A percentile compares a stretch with the other conserved stretches of the same genome.
Conservation (phyloP, 2,888 invertebrate genomes). For the Bellardia pandia region DNA sequence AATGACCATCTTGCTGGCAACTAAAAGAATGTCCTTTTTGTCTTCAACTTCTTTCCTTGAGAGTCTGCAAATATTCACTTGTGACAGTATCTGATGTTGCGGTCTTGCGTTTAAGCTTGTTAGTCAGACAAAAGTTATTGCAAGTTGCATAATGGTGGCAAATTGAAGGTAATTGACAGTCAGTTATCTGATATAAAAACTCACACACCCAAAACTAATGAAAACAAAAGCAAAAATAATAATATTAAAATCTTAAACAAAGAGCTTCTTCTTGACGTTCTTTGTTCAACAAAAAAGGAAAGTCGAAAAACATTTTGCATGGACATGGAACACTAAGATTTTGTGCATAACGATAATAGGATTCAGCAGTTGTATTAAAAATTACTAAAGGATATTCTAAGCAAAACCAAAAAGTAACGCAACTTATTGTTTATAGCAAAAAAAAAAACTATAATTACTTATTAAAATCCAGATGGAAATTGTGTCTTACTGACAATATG, state of each 20-base stretch:
- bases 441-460: too few species aligned
- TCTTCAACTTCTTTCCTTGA: not conserved
- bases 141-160: constrained; percentile 59
- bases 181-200: constrained; percentile 52
- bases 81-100: not conserved
- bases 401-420: too few species aligned
- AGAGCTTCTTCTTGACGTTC: too few species aligned
- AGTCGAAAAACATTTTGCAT: too few species aligned
- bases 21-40: constrained; percentile 18
- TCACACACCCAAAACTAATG: not conserved
- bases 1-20: not conserved
- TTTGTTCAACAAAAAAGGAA: constrained; percentile 5
- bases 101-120: constrained; percentile 41
- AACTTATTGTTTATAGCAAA: too few species aligned
- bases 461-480: too few species aligned
- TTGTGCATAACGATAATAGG: too few species aligned
- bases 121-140: constrained; percentile 19
- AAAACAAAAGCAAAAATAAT: not conserved
- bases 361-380: too few species aligned
- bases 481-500: too few species aligned
- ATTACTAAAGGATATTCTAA: too few species aligned
- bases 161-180: constrained; percentile 67
- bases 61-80: not conserved
- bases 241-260: constrained; percentile 18
- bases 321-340: too few species aligned